phyloP scores from a whole-genome alignment of 2,888 invertebrate genomes.

The Horisme vitalbata region DNA sequence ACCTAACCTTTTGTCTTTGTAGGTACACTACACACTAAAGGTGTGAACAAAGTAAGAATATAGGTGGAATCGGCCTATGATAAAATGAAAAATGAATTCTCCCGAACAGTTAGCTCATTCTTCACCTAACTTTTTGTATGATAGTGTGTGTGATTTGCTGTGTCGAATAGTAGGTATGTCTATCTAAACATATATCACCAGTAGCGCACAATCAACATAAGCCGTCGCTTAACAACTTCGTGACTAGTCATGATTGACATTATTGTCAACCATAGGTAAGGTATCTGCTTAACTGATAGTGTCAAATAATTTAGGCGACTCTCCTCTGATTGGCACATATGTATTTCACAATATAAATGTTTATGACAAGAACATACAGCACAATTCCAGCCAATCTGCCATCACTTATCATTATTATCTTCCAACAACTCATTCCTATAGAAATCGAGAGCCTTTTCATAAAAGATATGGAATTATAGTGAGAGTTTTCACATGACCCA shows the following conservation, averaged over 20 bases:
- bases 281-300: slow-evolving; percentile 37
- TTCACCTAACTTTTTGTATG: slow-evolving; percentile 57
- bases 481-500: slow-evolving; percentile 28
- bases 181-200: slow-evolving; percentile 40
- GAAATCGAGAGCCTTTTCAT: slow-evolving; percentile 19
- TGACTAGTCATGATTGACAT: slow-evolving; percentile 47
- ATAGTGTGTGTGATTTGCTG: slow-evolving; percentile 50
- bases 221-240: slow-evolving; percentile 48
- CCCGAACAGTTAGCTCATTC: slow-evolving; percentile 65
- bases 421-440: slow-evolving; percentile 15
- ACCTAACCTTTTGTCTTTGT: too few species aligned
- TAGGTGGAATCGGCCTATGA: slow-evolving; percentile 44
- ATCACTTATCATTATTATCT: slow-evolving; percentile 29
- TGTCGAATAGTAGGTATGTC: slow-evolving; percentile 35
- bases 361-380: slow-evolving; percentile 27
- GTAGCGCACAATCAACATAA: slow-evolving; percentile 41
- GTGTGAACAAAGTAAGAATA: slow-evolving; percentile 62
- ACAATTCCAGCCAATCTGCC: slow-evolving; percentile 21
- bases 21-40: too few species aligned
- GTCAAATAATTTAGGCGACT: slow-evolving; percentile 39
- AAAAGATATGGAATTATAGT: slow-evolving; percentile 19
- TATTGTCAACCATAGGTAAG: too few species aligned
- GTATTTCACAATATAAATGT: slow-evolving; percentile 35
- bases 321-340: too few species aligned
- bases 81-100: slow-evolving; percentile 64